A percentile compares a stretch with the other conserved stretches of the same genome.
Evolutionary conservation across 2,797 vertebrate species (phyloP).

Genomic region (Calcarius lapponicus): DNA sequence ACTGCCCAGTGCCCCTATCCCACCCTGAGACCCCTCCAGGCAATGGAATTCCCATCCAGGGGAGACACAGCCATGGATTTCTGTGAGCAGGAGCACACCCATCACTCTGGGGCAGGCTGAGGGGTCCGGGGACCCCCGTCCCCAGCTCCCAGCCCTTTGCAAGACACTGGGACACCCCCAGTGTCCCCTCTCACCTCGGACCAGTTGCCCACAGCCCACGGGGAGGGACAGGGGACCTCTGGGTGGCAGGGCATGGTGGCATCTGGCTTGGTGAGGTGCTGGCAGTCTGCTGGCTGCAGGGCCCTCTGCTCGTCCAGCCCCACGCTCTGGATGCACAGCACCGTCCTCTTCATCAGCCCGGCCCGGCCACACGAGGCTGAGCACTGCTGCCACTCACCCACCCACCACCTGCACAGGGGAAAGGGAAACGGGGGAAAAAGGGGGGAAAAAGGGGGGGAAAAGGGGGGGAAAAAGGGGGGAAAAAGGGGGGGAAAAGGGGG

Average conservation of each 20-base stretch:
- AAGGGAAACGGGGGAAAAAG: too few relatives aligned
- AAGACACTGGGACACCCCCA: fast-evolving
- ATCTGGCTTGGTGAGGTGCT: slow-evolving; percentile 81
- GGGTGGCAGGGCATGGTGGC: slow-evolving; percentile 78
- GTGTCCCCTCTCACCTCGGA: slow-evolving; percentile 79
- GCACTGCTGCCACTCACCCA: slow-evolving; percentile 90
- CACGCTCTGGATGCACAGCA: slow-evolving; percentile 89
- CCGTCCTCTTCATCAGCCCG: slow-evolving; percentile 82
- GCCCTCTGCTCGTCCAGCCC: slow-evolving; percentile 87
- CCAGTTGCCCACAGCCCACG: slow-evolving; percentile 88
- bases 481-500: fast-evolving
- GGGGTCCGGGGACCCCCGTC: too few relatives aligned
- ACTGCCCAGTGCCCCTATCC: too few relatives aligned
- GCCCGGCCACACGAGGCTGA: slow-evolving; percentile 81
- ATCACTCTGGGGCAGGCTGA: fast-evolving
- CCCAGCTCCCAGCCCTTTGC: neutral
- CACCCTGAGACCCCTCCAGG: too few relatives aligned
- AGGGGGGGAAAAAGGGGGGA: neutral
- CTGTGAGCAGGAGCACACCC: neutral
- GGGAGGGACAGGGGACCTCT: slow-evolving; percentile 83
- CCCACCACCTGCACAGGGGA: slow-evolving; percentile 84
- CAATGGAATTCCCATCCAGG: too few relatives aligned
- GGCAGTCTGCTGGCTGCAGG: slow-evolving; percentile 78
- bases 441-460: neutral
- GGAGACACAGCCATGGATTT: fast-evolving